Conservation (phyloP, 2,888 invertebrate species). For the Pristionchus maxplancki region DNA sequence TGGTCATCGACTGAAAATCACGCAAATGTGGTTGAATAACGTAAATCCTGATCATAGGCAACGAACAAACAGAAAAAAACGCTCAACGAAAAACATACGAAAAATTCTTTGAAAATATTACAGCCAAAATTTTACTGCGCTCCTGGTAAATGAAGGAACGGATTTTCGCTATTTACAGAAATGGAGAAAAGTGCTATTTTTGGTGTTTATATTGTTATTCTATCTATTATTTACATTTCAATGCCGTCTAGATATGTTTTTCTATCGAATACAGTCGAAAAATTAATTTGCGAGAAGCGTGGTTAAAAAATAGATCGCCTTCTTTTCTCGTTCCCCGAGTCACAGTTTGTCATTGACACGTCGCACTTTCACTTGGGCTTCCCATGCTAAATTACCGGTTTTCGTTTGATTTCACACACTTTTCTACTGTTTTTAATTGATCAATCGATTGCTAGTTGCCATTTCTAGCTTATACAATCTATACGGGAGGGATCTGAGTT, state of each 20-base stretch:
- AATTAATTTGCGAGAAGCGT: not conserved
- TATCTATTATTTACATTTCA: not conserved
- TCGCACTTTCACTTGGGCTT: constrained; percentile 46
- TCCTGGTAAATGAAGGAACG: not conserved
- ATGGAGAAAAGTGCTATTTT: not conserved
- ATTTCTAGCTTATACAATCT: not conserved
- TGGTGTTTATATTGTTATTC: not conserved
- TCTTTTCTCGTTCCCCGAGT: not conserved
- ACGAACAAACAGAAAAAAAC: not conserved
- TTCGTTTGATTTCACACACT: not conserved
- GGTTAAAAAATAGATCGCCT: not conserved
- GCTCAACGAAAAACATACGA: not conserved
- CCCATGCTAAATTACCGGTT: not conserved
- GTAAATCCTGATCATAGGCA: not conserved
- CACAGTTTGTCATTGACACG: constrained; percentile 28
- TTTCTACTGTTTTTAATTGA: not conserved
- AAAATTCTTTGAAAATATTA: constrained; percentile 15
- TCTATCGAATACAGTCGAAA: not conserved
- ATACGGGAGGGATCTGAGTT: constrained; percentile 44
- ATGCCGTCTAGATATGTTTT: not conserved
- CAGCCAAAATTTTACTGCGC: not conserved
- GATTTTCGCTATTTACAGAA: not conserved
- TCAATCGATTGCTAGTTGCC: not conserved
- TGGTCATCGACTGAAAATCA: constrained; percentile 21
- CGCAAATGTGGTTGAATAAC: not conserved